Evolutionary conservation across 2,797 vertebrate species (phyloP).

Genomic region (Limosa lapponica): DNA sequence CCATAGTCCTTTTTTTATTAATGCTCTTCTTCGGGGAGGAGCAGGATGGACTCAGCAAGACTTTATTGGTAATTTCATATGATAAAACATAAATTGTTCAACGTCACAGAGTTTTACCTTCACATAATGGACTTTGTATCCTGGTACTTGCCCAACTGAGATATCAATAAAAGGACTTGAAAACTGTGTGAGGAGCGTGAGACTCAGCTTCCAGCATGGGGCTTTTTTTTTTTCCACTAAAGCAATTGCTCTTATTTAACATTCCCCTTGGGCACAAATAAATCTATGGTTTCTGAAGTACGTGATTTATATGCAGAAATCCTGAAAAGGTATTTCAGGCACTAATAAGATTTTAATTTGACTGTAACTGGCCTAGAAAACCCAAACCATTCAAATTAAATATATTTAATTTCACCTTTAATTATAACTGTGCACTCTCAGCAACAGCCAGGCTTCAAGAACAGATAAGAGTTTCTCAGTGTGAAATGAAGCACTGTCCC

Average conservation of each 20-base stretch:
- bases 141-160: neutral
- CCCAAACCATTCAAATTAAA: conserved; percentile 35
- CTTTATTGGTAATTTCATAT: neutral
- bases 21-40: neutral
- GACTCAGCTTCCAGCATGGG: neutral
- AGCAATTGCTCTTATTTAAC: conserved; percentile 26
- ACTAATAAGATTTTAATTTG: conserved; percentile 59
- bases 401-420: conserved; percentile 53
- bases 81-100: neutral
- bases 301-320: conserved; percentile 32
- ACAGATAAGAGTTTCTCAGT: conserved; percentile 29
- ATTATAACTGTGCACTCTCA: conserved; percentile 49
- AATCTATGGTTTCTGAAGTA: conserved; percentile 30
- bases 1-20: neutral
- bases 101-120: neutral
- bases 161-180: neutral
- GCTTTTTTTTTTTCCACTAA: neutral
- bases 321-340: conserved; percentile 50
- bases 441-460: conserved; percentile 7
- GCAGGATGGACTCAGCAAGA: neutral
- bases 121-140: neutral
- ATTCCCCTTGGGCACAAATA: neutral
- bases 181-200: neutral
- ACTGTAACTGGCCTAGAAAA: conserved; percentile 49
- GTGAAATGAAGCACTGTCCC: conserved; percentile 1